Evolutionary conservation across 1,140 invertebrate species (phyloP).

Genomic region (Eriocheir sinensis): DNA sequence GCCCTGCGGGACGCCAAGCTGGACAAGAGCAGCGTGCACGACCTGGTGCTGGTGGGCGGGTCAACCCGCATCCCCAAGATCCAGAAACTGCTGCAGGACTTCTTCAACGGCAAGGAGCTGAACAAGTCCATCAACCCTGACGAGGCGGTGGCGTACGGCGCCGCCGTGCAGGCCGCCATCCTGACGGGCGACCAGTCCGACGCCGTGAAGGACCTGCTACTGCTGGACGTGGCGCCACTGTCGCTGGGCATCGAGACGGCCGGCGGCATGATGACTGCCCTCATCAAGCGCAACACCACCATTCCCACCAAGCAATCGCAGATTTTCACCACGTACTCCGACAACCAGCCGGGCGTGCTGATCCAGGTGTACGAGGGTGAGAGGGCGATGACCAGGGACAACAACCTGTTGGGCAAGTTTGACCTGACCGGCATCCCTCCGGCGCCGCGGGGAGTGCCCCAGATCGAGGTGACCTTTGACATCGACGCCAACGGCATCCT

Average conservation of each 20-base stretch:
- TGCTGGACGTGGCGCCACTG: constrained; percentile 32
- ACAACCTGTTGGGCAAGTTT: constrained; percentile 48
- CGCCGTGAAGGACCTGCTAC: constrained; percentile 24
- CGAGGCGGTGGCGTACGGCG: constrained; percentile 45
- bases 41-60: constrained; percentile 43
- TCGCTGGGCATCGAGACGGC: constrained; percentile 39
- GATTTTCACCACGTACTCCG: constrained; percentile 39
- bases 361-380: constrained; percentile 49
- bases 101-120: constrained; percentile 56
- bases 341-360: constrained; percentile 40
- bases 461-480: neutral
- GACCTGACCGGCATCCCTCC: constrained; percentile 47
- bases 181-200: constrained; percentile 35
- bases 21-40: constrained; percentile 37
- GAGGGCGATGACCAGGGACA: constrained; percentile 38
- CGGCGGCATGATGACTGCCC: constrained; percentile 31
- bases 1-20: constrained; percentile 45
- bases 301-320: constrained; percentile 40
- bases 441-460: constrained; percentile 15
- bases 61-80: constrained; percentile 49
- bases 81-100: constrained; percentile 52
- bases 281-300: constrained; percentile 37
- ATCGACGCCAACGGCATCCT: constrained; percentile 1
- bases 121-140: constrained; percentile 58
- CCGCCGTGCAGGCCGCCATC: constrained; percentile 44